These are phyloP conservation scores for Nectonema munidae DNA, from an alignment of 2,888 invertebrate species.

Conservation along the genomic window DNA sequence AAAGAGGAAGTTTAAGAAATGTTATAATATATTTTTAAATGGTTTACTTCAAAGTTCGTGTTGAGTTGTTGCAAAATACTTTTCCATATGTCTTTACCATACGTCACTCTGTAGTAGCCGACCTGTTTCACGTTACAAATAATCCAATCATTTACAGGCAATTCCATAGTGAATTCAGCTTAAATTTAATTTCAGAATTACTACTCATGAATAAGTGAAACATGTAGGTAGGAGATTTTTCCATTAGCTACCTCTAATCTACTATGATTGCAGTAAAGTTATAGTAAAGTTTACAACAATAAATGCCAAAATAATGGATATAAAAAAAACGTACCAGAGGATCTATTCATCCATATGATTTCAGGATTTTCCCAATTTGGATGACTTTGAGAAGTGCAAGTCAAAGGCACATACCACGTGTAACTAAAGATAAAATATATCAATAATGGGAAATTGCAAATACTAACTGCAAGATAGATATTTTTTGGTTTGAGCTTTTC, in stretches of 20 bases:
- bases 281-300: too few relatives aligned
- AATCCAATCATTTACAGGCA: slow-evolving; percentile 1
- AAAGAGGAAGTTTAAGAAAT: too few relatives aligned
- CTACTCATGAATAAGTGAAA: neutral
- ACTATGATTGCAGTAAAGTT: too few relatives aligned
- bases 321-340: neutral
- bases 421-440: slow-evolving; percentile 15
- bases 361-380: neutral
- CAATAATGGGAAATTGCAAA: too few relatives aligned
- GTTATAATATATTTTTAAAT: too few relatives aligned
- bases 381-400: slow-evolving; percentile 34
- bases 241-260: too few relatives aligned
- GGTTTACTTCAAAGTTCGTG: too few relatives aligned
- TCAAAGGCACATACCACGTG: slow-evolving; percentile 21
- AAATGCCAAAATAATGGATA: too few relatives aligned
- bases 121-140: slow-evolving; percentile 19
- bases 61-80: too few relatives aligned
- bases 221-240: neutral
- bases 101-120: slow-evolving; percentile 25
- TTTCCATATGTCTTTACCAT: slow-evolving; percentile 24
- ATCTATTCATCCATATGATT: neutral
- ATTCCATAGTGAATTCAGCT: neutral
- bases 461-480: too few relatives aligned
- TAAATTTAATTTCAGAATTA: neutral
- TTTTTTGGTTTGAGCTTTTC: too few relatives aligned